phyloP scores from a whole-genome alignment of 1,140 invertebrate species.

The Ceratitis capitata region DNA sequence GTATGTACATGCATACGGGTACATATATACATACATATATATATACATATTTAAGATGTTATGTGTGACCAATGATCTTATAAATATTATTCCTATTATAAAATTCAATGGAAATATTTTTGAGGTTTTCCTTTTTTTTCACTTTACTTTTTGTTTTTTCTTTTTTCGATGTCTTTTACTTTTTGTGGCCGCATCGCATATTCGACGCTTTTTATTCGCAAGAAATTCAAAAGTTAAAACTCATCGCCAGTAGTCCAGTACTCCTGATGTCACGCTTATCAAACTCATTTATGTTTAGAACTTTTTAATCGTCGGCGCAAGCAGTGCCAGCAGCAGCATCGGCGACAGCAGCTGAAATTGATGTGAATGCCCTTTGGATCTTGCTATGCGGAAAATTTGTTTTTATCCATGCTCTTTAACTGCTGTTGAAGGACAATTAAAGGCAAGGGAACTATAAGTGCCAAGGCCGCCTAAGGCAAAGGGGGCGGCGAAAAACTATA shows the following conservation, averaged over 20 bases:
- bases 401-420: too few relatives aligned
- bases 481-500: background rate
- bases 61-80: slow-evolving; percentile 13
- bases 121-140: background rate
- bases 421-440: background rate
- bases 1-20: too few relatives aligned
- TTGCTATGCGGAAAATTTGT: background rate
- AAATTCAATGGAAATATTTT: slow-evolving; percentile 18
- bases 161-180: background rate
- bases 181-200: background rate
- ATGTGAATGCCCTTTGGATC: slow-evolving; percentile 18
- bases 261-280: slow-evolving; percentile 25
- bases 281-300: background rate
- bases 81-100: background rate
- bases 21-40: too few relatives aligned
- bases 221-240: slow-evolving; percentile 13
- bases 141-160: too few relatives aligned
- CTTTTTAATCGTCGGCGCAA: background rate
- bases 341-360: background rate
- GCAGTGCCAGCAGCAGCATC: background rate
- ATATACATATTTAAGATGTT: too few relatives aligned
- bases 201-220: background rate
- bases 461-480: background rate
- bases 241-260: too few relatives aligned
- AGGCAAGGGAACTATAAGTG: background rate